Evolutionary conservation across 2,797 vertebrate genomes (phyloP).

Genomic region (Hypotaenidia okinawae): DNA sequence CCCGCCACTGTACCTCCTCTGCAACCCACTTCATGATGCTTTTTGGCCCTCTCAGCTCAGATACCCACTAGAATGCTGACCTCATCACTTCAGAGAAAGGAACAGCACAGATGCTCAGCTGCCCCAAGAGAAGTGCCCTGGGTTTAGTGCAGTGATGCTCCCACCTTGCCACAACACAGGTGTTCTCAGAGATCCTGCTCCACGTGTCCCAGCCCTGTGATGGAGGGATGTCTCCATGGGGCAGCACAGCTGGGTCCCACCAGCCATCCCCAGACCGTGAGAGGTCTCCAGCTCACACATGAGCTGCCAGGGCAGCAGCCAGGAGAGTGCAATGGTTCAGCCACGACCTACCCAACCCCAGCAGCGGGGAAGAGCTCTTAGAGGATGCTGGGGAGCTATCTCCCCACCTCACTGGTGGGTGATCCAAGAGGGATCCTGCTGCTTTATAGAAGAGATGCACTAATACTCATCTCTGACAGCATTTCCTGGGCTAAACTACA

Average conservation of each 20-base stretch:
- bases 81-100: neutral
- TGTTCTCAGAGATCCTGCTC: neutral
- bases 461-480: neutral
- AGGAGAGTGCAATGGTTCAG: neutral
- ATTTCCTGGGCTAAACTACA: neutral
- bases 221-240: neutral
- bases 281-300: neutral
- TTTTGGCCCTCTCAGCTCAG: neutral
- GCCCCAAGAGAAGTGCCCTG: neutral
- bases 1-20: neutral
- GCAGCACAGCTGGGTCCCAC: neutral
- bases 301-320: neutral
- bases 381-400: neutral
- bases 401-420: neutral
- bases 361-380: neutral
- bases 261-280: accelerated
- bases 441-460: neutral
- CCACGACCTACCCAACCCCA: neutral
- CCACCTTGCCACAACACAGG: accelerated
- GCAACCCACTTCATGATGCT: neutral
- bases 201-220: neutral
- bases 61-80: neutral
- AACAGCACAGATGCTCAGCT: neutral
- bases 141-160: neutral
- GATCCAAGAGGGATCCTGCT: neutral